A percentile compares a stretch with the other conserved stretches of the same genome.
These are phyloP conservation scores for Tinea semifulvella DNA, from an alignment of 2,888 invertebrate species.

Conservation along the genomic window DNA sequence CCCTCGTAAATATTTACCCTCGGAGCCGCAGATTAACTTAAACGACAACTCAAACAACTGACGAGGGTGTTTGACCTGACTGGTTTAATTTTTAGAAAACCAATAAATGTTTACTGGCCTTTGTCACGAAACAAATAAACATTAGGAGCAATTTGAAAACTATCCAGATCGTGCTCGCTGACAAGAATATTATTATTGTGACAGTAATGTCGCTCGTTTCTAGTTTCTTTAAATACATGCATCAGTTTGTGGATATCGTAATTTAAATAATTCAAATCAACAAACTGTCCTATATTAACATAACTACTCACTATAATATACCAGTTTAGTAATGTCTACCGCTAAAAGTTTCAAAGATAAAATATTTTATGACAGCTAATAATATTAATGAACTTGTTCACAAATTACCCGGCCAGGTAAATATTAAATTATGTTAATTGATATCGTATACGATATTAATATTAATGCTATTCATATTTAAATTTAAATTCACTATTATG, in stretches of 20 bases:
- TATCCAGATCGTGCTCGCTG: no score
- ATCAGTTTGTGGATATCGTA: no score
- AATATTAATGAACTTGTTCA: slow-evolving; percentile 14
- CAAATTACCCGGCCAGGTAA: slow-evolving; percentile 7
- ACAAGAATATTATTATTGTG: no score
- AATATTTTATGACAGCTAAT: slow-evolving; percentile 10
- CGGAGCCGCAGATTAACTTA: slow-evolving; percentile 25
- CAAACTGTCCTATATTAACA: no score
- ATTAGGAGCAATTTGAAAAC: background rate
- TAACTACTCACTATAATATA: background rate
- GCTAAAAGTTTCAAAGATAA: slow-evolving; percentile 6
- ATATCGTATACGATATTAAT: background rate
- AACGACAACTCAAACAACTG: slow-evolving; percentile 17
- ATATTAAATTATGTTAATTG: slow-evolving; percentile 15
- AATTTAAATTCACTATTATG: slow-evolving; percentile 1
- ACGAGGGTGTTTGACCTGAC: slow-evolving; percentile 15
- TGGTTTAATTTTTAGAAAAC: slow-evolving; percentile 29
- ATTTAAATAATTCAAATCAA: no score
- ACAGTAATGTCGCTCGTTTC: no score
- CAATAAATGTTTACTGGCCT: slow-evolving; percentile 42
- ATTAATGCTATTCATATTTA: slow-evolving; percentile 11
- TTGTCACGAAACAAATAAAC: slow-evolving; percentile 36
- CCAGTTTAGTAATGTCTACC: slow-evolving; percentile 1
- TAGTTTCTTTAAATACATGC: no score
- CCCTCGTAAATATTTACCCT: slow-evolving; percentile 12